Evolutionary conservation across 1,140 invertebrate genomes (phyloP), one percentile per base, ranked within the genome.

Genomic region (Pemphigus obesinymphae): DNA sequence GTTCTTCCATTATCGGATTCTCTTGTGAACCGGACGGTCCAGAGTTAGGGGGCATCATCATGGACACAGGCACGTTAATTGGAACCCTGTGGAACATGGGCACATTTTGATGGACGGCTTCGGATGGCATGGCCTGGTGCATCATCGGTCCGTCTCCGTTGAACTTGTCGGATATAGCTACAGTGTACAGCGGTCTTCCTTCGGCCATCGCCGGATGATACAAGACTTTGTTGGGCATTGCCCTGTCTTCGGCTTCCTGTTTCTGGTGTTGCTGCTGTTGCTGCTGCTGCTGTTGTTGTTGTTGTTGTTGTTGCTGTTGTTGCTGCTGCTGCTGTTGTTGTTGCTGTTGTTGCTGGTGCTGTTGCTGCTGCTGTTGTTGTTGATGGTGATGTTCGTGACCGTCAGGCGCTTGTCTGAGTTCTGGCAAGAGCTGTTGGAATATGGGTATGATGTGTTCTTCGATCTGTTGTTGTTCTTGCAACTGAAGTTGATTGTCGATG

Each of bases 391-490:
- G 55, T 48, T 72, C 68, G 15, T 13, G 34, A 13, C 10, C 17
- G 11, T 48, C 58, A 2, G 55, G 5, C 10, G 31, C 7, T 15
- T 73, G 80, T 50, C 73, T 78, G 34, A 78, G 45, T 37, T 83
- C 82, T 0, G 73, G 81, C 23, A 82, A 55, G 6, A 80, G 48
- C 29, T 73, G 80, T 82, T 83, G 83, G 76, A 82, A 84, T 48
- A 83, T 83, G 0, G 83, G 84, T n/a, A 85, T 83, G 11, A 85
- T 83, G 48, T 83, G 82, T 43, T 84, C 83, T 63, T 85, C 84
- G 31, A 80, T 80, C 23, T 80, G 76, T 13, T 80, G 76, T 61
- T 80, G 76, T 45, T 80, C 76, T 43, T 80, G 76, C 13, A 80
- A 11, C 17, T 80, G 76, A 3, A 80, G 55, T 37, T 80, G 76